phyloP scores from a whole-genome alignment of 2,797 vertebrate species.

The Neosilurus hyrtlii region DNA sequence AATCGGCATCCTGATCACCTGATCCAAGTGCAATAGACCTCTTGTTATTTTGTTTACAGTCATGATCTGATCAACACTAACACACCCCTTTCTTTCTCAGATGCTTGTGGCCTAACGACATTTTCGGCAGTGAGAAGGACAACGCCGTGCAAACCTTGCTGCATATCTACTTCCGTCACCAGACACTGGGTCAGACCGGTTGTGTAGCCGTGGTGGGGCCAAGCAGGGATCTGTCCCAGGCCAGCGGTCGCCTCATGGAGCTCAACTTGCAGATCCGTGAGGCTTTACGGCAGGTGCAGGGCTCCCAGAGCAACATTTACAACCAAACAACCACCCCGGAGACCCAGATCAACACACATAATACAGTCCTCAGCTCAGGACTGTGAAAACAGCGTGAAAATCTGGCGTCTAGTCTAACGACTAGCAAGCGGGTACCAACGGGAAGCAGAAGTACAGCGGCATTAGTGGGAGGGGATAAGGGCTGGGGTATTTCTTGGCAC shows the following conservation, averaged over 20 bases:
- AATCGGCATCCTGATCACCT: background rate
- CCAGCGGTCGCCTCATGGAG: slow-evolving; percentile 91
- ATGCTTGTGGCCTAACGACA: slow-evolving; percentile 92
- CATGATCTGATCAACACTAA: background rate
- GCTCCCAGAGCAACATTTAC: slow-evolving; percentile 64
- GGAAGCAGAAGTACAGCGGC: slow-evolving; percentile 49
- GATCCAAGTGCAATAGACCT: background rate
- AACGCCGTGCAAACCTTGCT: slow-evolving; percentile 90
- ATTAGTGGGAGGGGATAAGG: slow-evolving; percentile 54
- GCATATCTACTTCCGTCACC: slow-evolving; percentile 97
- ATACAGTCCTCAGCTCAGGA: slow-evolving; percentile 79
- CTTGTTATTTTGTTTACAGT: background rate
- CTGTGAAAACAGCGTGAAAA: slow-evolving; percentile 73
- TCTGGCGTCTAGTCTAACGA: slow-evolving; percentile 49
- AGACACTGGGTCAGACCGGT: slow-evolving; percentile 93
- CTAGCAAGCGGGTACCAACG: slow-evolving; percentile 3
- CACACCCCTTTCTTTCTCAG: slow-evolving; percentile 61
- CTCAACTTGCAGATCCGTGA: slow-evolving; percentile 95
- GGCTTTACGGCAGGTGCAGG: slow-evolving; percentile 85
- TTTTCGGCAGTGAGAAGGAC: slow-evolving; percentile 89
- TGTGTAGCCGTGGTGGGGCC: slow-evolving; percentile 90
- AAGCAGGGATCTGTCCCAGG: slow-evolving; percentile 90
- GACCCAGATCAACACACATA: slow-evolving; percentile 48
- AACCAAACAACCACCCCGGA: slow-evolving; percentile 35
- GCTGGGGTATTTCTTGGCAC: slow-evolving; percentile 58